Evolutionary conservation across 2,113 vertebrate genomes (phyloP), one percentile per base, ranked within the genome.

Genomic region (Thalassarche chlororhynchos): DNA sequence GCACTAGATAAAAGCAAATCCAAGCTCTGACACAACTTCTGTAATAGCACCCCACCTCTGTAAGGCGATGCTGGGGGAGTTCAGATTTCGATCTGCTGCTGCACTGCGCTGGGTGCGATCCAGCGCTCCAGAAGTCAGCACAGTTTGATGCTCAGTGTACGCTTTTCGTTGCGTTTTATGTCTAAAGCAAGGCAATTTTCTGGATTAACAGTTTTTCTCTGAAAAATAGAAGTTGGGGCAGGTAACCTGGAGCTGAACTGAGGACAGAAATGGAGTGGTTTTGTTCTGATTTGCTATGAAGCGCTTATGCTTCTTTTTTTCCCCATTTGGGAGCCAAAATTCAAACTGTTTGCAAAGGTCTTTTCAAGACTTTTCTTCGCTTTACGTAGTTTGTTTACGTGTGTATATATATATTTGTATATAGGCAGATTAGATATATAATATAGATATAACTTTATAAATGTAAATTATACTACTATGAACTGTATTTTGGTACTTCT

Each of bases 291-390:
- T 57, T 57, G 40, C 25, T 25, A 9, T 40, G n/a, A 84, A 58
- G 13, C 0, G 0, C 7, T 66, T 20, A 4, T 6, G 26, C 9
- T 52, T n/a, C 32, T 40, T 28, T 13, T n/a, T 76, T 70, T 6
- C 4, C 17, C 4, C 5, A 3, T 26, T 52, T 32, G 21, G 25
- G 31, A 80, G 26, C 10, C 36, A 28, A 46, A 69, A 49, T 31
- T 17, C 17, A 17, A 60, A 31, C 28, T 61, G 6, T 51, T 84
- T 49, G 55, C 19, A 21, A 32, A 82, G 14, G 10, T 46, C 5
- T 91, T 18, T 84, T 36, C 6, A 25, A 17, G 19, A 15, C 9
- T 65, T 84, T 58, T 62, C 14, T 10, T 86, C 4, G 1, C 11
- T 85, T 94, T 24, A 13, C 8, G 8, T 14, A 7, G 12, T 13